Base-by-base conservation (phyloP, 2,888 invertebrate genomes). In the Colostygia pectinataria region DNA sequence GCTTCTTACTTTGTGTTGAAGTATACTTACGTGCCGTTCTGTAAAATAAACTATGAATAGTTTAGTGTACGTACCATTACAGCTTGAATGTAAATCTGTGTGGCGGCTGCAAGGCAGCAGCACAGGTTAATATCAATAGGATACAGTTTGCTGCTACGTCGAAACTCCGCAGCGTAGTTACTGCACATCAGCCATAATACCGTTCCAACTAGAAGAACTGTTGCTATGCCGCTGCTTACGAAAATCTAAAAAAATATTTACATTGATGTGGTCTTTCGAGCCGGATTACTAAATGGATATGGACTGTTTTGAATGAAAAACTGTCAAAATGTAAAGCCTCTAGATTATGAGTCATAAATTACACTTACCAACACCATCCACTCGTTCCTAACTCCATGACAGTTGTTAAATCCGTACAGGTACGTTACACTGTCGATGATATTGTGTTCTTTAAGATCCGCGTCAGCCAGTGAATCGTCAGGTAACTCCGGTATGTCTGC, bases 381-480 rank as follows among this genome's bases (percentile, higher is more conserved):
- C 74, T 91, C 73, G 57, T 85, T 78, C 62, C 90, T 67, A 60
- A 87, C 69, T 57, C 88, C 77, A 72, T 91, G 71, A 79, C 92
- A 72, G 87, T 92, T 85, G 43, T 80, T 86, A 44, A 85, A 83
- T 1, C 94, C 94, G 62, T 94, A 94, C 27, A 94, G 90, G 67
- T 94, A 94, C 72, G 94, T 94, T 34, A 94, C 92, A 66, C 94
- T 94, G 66, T 94, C 94, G 40, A 95, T 95, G 28, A 93, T 92
- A 62, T 94, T 93, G 63, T 94, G 93, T 57, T 94, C 94, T 58
- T 92, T 92, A 2, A 94, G 79, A 70, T 94, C 94, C 0, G 91
- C 91, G 63, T 93, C 93, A 0, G 93, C 93, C 27, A 93, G 69
- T 0, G 93, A 92, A 65, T 93, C 92, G 51, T 93, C 93, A 0